These are phyloP conservation scores for Promerops cafer DNA, from an alignment of 2,113 vertebrate species.

Conservation along the genomic window DNA sequence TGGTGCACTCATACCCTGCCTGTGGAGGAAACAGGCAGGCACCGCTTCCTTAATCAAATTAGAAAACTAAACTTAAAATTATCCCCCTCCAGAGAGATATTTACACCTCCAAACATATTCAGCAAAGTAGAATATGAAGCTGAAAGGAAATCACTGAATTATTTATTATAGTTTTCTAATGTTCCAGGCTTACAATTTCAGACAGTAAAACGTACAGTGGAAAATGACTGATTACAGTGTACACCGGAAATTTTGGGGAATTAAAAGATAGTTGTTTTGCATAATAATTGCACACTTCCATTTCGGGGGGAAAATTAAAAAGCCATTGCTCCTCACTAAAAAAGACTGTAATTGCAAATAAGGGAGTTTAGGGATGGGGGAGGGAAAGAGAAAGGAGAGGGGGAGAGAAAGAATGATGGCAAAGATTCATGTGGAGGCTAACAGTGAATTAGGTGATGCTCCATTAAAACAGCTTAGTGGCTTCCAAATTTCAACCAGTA, in stretches of 20 bases:
- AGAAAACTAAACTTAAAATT: constrained; percentile 62
- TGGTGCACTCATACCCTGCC: not conserved
- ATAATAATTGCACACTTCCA: constrained; percentile 44
- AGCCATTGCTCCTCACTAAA: constrained; percentile 16
- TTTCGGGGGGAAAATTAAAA: constrained; percentile 52
- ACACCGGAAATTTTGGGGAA: constrained; percentile 59
- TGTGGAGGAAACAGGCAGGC: not conserved
- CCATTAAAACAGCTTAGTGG: not conserved
- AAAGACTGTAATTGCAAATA: not conserved
- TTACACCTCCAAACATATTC: constrained; percentile 54
- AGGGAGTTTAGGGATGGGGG: not conserved
- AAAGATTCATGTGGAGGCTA: not conserved
- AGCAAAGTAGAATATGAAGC: constrained; percentile 44
- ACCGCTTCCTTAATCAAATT: constrained; percentile 66
- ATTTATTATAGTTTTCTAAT: constrained; percentile 43
- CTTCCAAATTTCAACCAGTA: not conserved
- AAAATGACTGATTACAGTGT: constrained; percentile 44
- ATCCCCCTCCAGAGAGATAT: constrained; percentile 63
- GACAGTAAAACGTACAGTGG: not conserved
- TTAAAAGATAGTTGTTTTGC: constrained; percentile 51
- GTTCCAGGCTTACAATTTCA: not conserved
- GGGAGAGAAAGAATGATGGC: not conserved
- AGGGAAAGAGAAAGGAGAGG: not conserved
- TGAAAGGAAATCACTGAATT: constrained; percentile 61
- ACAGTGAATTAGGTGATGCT: not conserved